Conservation (phyloP, 2,888 invertebrate species). For the Chirona hameri region DNA sequence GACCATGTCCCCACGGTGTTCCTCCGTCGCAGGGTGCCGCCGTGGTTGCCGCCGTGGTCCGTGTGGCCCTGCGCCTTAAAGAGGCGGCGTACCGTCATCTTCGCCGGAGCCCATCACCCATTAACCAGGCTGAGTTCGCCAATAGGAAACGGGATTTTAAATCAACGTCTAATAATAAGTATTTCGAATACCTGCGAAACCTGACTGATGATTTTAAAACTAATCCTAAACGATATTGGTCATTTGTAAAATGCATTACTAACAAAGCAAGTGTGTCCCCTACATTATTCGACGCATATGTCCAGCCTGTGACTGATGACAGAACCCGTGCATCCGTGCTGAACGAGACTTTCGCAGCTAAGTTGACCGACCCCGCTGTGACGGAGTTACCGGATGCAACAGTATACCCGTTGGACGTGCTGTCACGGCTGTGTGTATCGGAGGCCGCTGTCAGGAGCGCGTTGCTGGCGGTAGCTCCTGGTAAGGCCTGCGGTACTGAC, state of each 20-base stretch:
- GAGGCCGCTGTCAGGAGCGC: neutral
- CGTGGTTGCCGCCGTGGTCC: neutral
- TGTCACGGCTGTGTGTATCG: neutral
- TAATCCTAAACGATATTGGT: neutral
- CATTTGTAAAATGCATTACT: neutral
- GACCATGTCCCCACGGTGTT: neutral
- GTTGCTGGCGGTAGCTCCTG: neutral
- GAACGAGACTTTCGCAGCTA: neutral
- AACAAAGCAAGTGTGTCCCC: neutral
- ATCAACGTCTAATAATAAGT: neutral
- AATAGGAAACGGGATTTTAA: neutral
- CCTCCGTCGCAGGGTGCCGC: neutral
- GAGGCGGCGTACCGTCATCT: neutral
- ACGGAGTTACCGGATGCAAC: neutral
- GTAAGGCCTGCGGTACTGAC: neutral
- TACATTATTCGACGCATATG: neutral
- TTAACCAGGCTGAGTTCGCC: neutral
- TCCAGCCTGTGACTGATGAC: neutral
- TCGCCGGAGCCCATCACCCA: neutral
- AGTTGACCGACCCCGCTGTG: neutral
- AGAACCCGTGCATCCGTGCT: neutral
- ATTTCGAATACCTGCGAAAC: neutral
- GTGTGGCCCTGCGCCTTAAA: neutral
- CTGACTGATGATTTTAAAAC: neutral
- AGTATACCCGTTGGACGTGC: neutral